Evolutionary conservation across 2,888 invertebrate species (phyloP), one percentile per base, ranked within the genome.

Genomic region (Euplagia quadripunctaria): DNA sequence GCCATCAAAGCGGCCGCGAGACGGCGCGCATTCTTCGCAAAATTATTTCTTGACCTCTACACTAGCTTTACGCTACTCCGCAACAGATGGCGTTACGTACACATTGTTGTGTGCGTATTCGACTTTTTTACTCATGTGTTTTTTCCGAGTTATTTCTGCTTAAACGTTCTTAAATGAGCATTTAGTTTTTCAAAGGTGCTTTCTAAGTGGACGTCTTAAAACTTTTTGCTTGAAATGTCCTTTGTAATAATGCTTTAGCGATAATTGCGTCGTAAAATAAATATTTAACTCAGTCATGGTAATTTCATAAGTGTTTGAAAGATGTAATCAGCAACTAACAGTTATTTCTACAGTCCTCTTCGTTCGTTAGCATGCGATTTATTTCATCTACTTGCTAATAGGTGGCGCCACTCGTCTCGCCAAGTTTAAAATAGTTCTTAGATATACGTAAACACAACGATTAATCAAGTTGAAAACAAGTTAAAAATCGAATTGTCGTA

Each of bases 111-210:
- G 82, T 82, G 89, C 91, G 93, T 94, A 88, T 90, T 84, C 52
- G 80, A 86, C 86, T 94, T 94, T 82, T 94, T 94, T 85, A 84
- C 80, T 82, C 78, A 5, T 80, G 79, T 82, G 86, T 89, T 93
- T 92, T 90, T 90, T 88, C 87, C n/a, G 86, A 91, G 93, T 92
- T 93, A 94, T 92, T 94, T 92, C 93, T 93, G 90, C 88, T 90
- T 95, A 94, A 95, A 94, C 88, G 93, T 90, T 93, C 89, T 91
- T 95, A 94, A 94, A 90, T 89, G 92, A 93, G 92, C 92, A 93
- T 94, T 94, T 91, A 89, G 92, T 95, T 96, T 96, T 95, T 95
- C 94, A 94, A 94, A 93, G 88, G 88, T 90, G 91, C 92, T 94
- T 94, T 94, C 94, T 94, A 95, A 95, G 93, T 94, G 94, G 91